Percentiles rank a stretch among this genome's conserved stretches.
Evolutionary conservation across 2,797 vertebrate genomes (phyloP).

Genomic region (Platyrinchus mystaceus): DNA sequence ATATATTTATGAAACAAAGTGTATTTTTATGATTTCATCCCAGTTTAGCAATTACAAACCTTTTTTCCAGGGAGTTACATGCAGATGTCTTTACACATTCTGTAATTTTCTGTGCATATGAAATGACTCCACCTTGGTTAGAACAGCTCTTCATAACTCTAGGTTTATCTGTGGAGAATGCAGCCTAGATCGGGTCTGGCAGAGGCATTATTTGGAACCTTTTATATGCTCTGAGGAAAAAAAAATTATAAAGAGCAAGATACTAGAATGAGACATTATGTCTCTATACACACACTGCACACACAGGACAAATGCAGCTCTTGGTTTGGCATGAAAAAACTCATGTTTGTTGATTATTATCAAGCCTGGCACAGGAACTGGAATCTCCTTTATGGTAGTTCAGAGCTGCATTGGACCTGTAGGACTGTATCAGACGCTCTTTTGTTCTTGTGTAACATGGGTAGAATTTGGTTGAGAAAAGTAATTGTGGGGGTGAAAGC

Average conservation of each 20-base stretch:
- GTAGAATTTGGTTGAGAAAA: not conserved
- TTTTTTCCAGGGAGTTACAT: not conserved
- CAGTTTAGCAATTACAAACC: not conserved
- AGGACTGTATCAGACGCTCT: not conserved
- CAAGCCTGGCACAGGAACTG: not conserved
- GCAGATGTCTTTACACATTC: not conserved
- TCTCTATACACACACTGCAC: not conserved
- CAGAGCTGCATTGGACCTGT: not conserved
- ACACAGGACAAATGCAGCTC: not conserved
- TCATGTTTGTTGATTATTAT: not conserved
- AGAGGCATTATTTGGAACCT: not conserved
- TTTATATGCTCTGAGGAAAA: not conserved
- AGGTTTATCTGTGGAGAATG: not conserved
- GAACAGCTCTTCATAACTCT: not conserved
- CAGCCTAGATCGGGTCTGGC: not conserved
- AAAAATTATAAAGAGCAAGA: not conserved
- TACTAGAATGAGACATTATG: not conserved
- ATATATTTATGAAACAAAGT: not conserved
- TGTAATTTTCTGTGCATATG: not conserved
- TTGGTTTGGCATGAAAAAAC: not conserved
- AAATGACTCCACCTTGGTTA: not conserved
- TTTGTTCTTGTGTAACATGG: not conserved
- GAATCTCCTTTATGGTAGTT: not conserved
- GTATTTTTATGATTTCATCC: not conserved
- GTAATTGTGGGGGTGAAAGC: not conserved